Base-by-base conservation (phyloP, 37 sponge, comb jelly and placozoan genomes). In the Oscarella lobularis region DNA sequence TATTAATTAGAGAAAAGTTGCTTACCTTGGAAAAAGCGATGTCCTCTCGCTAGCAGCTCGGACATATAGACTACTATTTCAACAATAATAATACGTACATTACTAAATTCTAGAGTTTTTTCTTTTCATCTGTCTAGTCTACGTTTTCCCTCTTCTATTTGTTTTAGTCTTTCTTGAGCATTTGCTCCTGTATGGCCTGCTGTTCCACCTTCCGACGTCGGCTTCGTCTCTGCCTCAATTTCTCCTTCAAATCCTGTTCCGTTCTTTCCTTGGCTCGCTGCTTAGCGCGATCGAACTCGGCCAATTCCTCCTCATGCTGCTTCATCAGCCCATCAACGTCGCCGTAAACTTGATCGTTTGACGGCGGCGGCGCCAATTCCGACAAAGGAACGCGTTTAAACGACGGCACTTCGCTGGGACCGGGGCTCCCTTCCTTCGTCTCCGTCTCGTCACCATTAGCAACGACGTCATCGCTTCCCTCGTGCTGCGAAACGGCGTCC, bases 231-330 rank as follows among this genome's bases (percentile, higher is more conserved):
- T 48, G 60, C 60, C 60, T 48, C 9, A 48, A 20, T 20, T 48
- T 48, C 20, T 48, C 60, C 20, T 48, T 48, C 60, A 48, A 48
- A 20, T 48, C 60, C 20, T 48, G 60, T 48, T 48, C 60, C 20
- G 60, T 48, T 48, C 60, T 48, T 48, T 9, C 60, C 60, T 48
- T 48, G 60, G 14, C 20, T 48, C 60, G 9, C 60, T 48, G 14
- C 20, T 20, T 48, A 20, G 60, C 60, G 14, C 20, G 9, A 20
- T 48, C 20, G 60, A 48, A 48, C 20, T 48, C 60, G 9, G 9
- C 60, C 60, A 48, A 48, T 48, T 48, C 60, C 9, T 48, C 60
- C 20, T 48, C 60, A 48, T 48, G 60, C 60, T 48, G 60, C 60
- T 48, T 48, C 60, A 48, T 48, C 60, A 48, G 60, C 60, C 20